Evolutionary conservation across 2,113 vertebrate genomes (phyloP).

Genomic region (Chitala chitala): DNA sequence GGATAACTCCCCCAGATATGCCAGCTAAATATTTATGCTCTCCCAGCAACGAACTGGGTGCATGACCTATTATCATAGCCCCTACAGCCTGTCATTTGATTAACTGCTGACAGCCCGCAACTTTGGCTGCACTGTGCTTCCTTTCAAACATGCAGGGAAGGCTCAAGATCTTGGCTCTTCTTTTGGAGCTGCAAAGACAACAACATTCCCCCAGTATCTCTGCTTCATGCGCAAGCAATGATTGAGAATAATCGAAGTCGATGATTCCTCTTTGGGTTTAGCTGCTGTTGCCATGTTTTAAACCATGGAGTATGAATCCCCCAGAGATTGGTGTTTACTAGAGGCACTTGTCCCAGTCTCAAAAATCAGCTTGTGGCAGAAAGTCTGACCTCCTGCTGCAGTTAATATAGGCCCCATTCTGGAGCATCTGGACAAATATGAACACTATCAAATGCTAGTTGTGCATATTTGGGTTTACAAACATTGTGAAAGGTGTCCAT

Average conservation of each 20-base stretch:
- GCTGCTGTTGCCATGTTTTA: too few relatives aligned
- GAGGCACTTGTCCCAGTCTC: too few relatives aligned
- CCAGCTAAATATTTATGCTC: conserved; percentile 2
- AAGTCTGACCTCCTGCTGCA: too few relatives aligned
- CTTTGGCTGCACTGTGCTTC: background rate
- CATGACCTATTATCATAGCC: background rate
- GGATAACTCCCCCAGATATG: conserved; percentile 1
- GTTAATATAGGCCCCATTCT: too few relatives aligned
- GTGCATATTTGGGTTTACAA: too few relatives aligned
- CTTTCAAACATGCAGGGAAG: background rate
- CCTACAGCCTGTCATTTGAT: background rate
- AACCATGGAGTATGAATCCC: too few relatives aligned
- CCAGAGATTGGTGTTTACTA: too few relatives aligned
- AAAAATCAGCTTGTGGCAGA: too few relatives aligned
- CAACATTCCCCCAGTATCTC: background rate
- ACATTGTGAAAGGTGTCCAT: too few relatives aligned
- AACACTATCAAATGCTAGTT: too few relatives aligned
- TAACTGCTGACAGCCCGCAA: background rate
- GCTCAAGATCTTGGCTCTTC: background rate
- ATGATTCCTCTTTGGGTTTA: background rate
- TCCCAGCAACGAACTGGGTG: background rate
- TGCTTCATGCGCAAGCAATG: background rate
- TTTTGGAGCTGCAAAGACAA: background rate
- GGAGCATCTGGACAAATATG: too few relatives aligned
- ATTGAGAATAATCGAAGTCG: background rate